Base-by-base conservation (phyloP, 1,140 invertebrate species). In the Ostrea edulis region DNA sequence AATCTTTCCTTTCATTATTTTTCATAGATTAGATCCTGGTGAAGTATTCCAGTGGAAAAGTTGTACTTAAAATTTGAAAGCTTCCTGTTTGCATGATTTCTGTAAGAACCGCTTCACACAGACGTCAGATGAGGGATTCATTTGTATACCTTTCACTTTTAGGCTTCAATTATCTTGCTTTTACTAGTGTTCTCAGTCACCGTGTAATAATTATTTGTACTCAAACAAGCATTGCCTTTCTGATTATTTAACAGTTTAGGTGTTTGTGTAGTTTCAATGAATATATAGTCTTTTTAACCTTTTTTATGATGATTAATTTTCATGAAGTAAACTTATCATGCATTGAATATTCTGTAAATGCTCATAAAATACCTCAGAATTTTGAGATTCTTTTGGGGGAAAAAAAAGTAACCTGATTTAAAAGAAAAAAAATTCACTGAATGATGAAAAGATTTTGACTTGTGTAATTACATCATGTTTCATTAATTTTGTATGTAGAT, bases 71-170 rank as follows among this genome's bases (percentile, higher is more conserved):
- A 77, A 77, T 12, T 77, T 22, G 25, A 77, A 77, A 77, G 68
- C 68, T 77, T 77, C 12, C 25, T 77, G 68, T 77, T 77, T 77
- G 68, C 68, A 77, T 77, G 68, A 77, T 25, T 77, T 25, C 68
- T 77, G 68, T 77, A 62, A 62, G 55, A 62, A 62, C 7, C 35
- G 68, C 68, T 29, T 77, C 68, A 77, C 68, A 77, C 68, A 77
- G 68, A 77, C 68, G 68, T 11, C 68, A 25, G 68, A 77, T 77
- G 68, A 77, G 11, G 14, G 25, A 25, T 77, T 77, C 68, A 77
- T 77, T 25, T 77, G 68, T 77, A 77, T 25, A 35, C 25, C 68
- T 12, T 29, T 35, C 68, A 77, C 68, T 8, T 35, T 29, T 77
- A 77, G 68, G 68, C 68, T 35, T 35, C 68, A 77, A 25, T 77